Conservation (phyloP, 2,888 invertebrate species). For the Cyclophora albipunctata region DNA sequence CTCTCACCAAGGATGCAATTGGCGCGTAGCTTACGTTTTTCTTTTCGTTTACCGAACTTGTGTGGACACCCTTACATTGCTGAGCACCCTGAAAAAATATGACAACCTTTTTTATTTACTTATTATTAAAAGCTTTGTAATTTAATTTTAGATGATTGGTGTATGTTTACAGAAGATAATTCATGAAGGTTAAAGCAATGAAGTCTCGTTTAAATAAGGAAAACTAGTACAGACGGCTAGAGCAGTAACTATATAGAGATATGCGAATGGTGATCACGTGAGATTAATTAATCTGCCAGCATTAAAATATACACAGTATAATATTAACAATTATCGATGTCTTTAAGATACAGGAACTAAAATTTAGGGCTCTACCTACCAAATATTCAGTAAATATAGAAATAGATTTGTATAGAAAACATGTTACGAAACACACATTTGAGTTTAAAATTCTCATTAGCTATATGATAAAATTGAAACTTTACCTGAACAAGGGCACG, state of each 20-base stretch:
- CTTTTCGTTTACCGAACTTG: constrained; percentile 55
- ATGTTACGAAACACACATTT: constrained; percentile 58
- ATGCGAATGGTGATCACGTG: constrained; percentile 9
- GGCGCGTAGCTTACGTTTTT: constrained; percentile 64
- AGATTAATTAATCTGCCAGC: constrained; percentile 1
- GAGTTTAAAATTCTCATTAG: neutral
- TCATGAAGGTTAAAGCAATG: too few species aligned
- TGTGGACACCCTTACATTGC: constrained; percentile 58
- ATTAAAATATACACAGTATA: neutral
- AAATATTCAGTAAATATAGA: constrained; percentile 1
- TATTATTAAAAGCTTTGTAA: too few species aligned
- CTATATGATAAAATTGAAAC: constrained; percentile 5
- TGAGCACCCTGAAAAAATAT: constrained; percentile 53
- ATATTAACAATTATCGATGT: neutral
- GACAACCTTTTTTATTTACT: neutral
- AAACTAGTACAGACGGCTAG: too few species aligned
- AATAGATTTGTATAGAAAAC: constrained; percentile 9
- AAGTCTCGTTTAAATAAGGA: too few species aligned
- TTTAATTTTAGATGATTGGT: too few species aligned
- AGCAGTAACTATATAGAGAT: too few species aligned
- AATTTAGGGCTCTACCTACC: too few species aligned
- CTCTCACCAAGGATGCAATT: constrained; percentile 66
- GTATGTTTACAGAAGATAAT: too few species aligned
- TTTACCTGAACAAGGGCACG: constrained; percentile 60
- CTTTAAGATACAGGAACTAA: too few species aligned